Evolutionary conservation across 2,797 vertebrate species (phyloP).

Genomic region (Amphiprion clarkii): DNA sequence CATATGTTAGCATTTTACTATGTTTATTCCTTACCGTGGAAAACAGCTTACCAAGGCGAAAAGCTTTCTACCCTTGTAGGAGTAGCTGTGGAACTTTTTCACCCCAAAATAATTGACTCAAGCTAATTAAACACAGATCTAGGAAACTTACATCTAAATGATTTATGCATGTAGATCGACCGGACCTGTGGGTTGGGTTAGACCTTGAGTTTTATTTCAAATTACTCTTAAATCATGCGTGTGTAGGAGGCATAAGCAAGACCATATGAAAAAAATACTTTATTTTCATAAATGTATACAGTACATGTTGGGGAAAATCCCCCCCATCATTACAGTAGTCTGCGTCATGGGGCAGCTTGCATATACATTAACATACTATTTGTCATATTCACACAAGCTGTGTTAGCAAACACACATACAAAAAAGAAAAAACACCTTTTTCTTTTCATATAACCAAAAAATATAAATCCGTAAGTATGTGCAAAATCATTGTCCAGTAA

Average conservation of each 20-base stretch:
- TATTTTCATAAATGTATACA: slow-evolving; percentile 85
- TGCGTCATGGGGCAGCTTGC: slow-evolving; percentile 74
- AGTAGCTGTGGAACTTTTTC: slow-evolving; percentile 70
- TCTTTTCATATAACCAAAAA: slow-evolving; percentile 57
- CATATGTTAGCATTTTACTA: slow-evolving; percentile 86
- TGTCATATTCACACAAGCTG: slow-evolving; percentile 72
- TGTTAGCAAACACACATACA: slow-evolving; percentile 61
- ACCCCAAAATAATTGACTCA: slow-evolving; percentile 69
- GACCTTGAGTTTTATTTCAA: not conserved
- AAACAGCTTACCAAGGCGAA: slow-evolving; percentile 79
- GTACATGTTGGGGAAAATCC: slow-evolving; percentile 69
- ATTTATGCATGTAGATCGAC: slow-evolving; percentile 19
- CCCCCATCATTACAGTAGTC: slow-evolving; percentile 60
- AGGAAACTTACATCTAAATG: slow-evolving; percentile 51
- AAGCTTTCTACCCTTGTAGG: slow-evolving; percentile 64
- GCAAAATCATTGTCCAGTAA: slow-evolving; percentile 70
- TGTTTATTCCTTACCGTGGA: slow-evolving; percentile 77
- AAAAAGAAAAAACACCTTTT: slow-evolving; percentile 26
- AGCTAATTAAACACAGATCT: slow-evolving; percentile 64
- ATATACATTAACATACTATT: slow-evolving; percentile 71
- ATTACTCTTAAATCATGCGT: not conserved
- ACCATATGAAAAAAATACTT: slow-evolving; percentile 85
- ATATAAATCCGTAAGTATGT: slow-evolving; percentile 77
- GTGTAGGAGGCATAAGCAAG: slow-evolving; percentile 9
- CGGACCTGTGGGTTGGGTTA: not conserved